Base-by-base conservation (phyloP, 2,797 vertebrate genomes). In the Geotrypetes seraphini region DNA sequence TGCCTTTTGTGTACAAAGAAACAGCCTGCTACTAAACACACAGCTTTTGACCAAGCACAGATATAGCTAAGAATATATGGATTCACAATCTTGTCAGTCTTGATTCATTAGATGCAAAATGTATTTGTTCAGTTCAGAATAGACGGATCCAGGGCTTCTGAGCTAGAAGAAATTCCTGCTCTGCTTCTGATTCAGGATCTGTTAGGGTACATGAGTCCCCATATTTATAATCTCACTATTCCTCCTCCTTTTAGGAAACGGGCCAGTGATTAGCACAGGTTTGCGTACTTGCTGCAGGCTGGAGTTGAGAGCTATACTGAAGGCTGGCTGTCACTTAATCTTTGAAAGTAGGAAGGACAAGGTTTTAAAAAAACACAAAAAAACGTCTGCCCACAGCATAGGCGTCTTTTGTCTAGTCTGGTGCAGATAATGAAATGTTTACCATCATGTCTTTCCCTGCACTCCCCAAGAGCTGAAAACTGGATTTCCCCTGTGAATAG, bases 251-350 rank as follows among this genome's bases (percentile, higher is more conserved):
- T 32, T 50, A 49, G 18, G 38, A 43, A 47, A 25, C 10, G 6
- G 16, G 47, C 47, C 27, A 8, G 24, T 33, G 37, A 19, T 33
- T 58, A 56, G 41, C 8, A 8, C 28, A 39, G 45, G 27, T 55
- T 28, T 36, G 39, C 16, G n/a, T 31, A 52, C 37, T 42, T 47
- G 44, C 44, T 47, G 36, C 50, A 57, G 39, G 33, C 31, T 22
- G 12, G 31, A 39, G 28, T 47, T 14, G 23, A 22, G 29, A 47
- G 35, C 51, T 54, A 33, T 30, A 47, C 12, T 4, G 36, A 53
- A 52, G 65, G 43, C 56, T 49, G 28, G 16, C 35, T 71, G 43
- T 57, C 57, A 60, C n/a, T 25, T 34, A 28, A 28, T 41, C 53
- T 43, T 7, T 25, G 31, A 22, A 30, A 48, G 39, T 62, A 38